Conservation (phyloP, 2,113 vertebrate species). For the Xenopus borealis region DNA sequence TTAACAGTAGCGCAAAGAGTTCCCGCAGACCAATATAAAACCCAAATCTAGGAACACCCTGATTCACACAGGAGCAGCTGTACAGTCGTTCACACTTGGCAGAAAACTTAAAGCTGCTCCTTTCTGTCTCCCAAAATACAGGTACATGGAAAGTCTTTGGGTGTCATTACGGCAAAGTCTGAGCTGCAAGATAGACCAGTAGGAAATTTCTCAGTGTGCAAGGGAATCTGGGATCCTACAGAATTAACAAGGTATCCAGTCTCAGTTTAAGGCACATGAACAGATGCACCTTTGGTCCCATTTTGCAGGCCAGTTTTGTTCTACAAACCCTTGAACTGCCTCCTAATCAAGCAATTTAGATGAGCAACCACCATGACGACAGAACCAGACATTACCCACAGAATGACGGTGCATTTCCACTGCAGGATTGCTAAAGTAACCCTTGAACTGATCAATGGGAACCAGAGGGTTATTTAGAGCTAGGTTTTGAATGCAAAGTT, state of each 20-base stretch:
- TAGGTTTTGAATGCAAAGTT: neutral
- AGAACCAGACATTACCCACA: neutral
- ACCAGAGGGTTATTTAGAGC: neutral
- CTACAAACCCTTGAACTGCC: slow-evolving; percentile 3
- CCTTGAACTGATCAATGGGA: neutral
- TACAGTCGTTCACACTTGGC: slow-evolving; percentile 21
- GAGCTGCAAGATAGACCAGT: neutral
- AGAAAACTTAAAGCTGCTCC: neutral
- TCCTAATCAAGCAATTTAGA: neutral
- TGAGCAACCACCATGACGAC: neutral
- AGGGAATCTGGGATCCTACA: neutral
- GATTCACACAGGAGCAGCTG: slow-evolving; percentile 55
- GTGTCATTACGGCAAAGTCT: neutral
- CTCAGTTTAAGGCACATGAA: slow-evolving; percentile 10
- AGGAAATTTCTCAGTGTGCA: neutral
- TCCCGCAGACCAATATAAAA: slow-evolving; percentile 51
- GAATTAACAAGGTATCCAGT: neutral
- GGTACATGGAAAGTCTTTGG: slow-evolving; percentile 3
- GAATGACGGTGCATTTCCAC: neutral
- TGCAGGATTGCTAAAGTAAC: neutral
- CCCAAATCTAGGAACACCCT: slow-evolving; percentile 57
- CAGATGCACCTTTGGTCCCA: slow-evolving; percentile 21
- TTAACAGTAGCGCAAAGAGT: slow-evolving; percentile 72
- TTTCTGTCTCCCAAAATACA: neutral
- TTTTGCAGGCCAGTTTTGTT: slow-evolving; percentile 10